A percentile compares a stretch with the other conserved stretches of the same genome.
These are phyloP conservation scores for Serranochromis macrocephalus DNA, from an alignment of 2,113 vertebrate genomes.

Conservation along the genomic window DNA sequence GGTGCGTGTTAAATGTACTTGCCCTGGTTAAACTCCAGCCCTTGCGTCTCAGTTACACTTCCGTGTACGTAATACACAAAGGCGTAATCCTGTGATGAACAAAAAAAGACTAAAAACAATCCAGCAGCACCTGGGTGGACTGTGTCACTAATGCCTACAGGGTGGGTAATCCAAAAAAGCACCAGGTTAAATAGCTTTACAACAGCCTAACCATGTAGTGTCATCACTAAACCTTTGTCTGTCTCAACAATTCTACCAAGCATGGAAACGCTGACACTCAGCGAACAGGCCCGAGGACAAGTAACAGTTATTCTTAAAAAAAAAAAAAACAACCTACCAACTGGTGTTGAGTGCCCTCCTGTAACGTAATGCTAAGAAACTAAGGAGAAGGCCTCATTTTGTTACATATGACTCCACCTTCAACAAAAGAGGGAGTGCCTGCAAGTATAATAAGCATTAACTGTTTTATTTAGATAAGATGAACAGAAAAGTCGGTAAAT, in stretches of 20 bases:
- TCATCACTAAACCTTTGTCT: neutral
- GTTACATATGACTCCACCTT: neutral
- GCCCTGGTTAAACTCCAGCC: neutral
- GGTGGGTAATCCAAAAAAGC: neutral
- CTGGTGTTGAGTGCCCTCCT: neutral
- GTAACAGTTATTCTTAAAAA: neutral
- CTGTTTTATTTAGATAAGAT: neutral
- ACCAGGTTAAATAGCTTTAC: neutral
- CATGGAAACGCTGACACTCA: neutral
- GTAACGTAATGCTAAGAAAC: neutral
- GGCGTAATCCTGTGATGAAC: fast-evolving
- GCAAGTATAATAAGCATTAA: neutral
- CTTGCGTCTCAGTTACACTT: neutral
- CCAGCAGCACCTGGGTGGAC: neutral
- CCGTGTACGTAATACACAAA: neutral
- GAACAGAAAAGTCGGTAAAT: neutral
- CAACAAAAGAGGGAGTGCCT: neutral
- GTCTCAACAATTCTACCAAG: neutral
- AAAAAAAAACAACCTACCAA: fast-evolving
- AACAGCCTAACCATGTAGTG: neutral
- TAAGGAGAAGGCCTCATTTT: neutral
- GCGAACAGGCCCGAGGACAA: neutral
- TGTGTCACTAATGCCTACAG: neutral
- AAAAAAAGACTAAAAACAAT: neutral
- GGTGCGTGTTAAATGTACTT: fast-evolving